Percentiles rank a stretch among this genome's conserved stretches.
phyloP scores from a whole-genome alignment of 2,113 vertebrate genomes.

The Oreochromis tanganicae region DNA sequence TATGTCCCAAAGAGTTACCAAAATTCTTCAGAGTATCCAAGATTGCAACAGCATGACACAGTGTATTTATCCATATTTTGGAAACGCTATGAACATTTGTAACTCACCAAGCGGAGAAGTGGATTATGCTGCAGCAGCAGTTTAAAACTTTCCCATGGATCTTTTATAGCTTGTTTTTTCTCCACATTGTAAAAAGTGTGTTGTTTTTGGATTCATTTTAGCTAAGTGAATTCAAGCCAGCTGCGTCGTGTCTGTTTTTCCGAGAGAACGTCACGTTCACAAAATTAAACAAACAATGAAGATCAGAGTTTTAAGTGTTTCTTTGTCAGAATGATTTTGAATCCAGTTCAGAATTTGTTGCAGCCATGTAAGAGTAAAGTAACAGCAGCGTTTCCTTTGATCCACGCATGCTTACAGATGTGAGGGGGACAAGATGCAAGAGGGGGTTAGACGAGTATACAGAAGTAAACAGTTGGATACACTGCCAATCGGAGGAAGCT shows the following conservation, averaged over 20 bases:
- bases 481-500: not conserved
- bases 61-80: not conserved
- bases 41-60: not conserved
- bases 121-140: not conserved
- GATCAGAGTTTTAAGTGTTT: not conserved
- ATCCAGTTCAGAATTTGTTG: not conserved
- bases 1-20: constrained; percentile 14
- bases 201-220: not conserved
- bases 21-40: not conserved
- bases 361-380: not conserved
- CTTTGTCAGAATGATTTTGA: not conserved
- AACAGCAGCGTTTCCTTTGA: not conserved
- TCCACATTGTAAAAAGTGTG: not conserved
- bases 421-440: not conserved
- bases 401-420: not conserved
- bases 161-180: not conserved
- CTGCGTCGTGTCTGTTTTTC: not conserved
- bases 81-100: not conserved
- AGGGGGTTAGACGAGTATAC: not conserved
- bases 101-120: not conserved
- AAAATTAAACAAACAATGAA: not conserved
- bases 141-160: not conserved
- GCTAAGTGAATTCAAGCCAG: not conserved
- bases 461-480: not conserved
- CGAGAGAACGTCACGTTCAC: not conserved